Percentiles rank a stretch among this genome's conserved stretches.
Evolutionary conservation across 2,113 vertebrate genomes (phyloP).

Genomic region (Myotis davidii): DNA sequence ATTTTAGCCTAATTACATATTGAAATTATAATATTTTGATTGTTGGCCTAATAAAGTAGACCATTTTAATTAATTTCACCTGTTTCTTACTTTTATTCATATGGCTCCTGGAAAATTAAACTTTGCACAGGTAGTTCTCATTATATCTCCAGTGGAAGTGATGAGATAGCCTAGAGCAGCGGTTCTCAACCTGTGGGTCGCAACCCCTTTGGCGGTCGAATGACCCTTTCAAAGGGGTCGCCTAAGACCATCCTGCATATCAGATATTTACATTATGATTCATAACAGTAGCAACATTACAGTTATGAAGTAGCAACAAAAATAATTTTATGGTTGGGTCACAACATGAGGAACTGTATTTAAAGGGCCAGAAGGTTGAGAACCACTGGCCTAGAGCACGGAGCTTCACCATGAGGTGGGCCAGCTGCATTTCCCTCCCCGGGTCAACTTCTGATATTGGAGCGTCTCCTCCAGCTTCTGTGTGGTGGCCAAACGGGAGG

Average conservation of each 20-base stretch:
- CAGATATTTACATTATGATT: no score
- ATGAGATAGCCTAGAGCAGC: background rate
- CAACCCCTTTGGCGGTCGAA: no score
- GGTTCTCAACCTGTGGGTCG: no score
- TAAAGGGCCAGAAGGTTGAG: no score
- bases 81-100: constrained; percentile 13
- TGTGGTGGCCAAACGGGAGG: background rate
- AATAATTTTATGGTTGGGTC: no score
- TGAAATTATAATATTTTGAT: background rate
- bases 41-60: background rate
- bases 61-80: background rate
- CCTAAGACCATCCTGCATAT: no score
- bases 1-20: background rate
- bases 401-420: rapidly evolving
- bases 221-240: no score
- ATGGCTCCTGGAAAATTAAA: background rate
- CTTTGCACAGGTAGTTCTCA: background rate
- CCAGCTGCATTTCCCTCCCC: background rate
- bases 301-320: no score
- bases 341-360: no score
- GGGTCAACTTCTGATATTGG: background rate
- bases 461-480: background rate
- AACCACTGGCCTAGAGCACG: background rate
- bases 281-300: no score
- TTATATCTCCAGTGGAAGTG: background rate